Conservation (phyloP, 2,888 invertebrate genomes). For the Dolichomitus sp. region DNA sequence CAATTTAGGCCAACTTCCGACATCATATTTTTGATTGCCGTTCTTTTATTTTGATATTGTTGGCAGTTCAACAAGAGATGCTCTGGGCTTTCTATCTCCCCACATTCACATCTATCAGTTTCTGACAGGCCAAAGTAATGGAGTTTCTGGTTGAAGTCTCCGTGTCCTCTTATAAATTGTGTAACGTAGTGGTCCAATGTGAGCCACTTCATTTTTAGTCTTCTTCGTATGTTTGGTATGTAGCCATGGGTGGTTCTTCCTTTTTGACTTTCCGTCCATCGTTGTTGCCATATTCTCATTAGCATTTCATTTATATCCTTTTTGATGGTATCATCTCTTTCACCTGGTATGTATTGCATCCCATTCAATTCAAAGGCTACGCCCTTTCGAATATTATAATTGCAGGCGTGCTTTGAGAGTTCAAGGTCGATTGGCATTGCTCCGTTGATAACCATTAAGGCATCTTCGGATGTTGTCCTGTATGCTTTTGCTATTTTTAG, state of each 20-base stretch:
- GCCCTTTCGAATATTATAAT: background rate
- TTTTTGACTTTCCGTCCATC: background rate
- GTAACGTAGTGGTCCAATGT: background rate
- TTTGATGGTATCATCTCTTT: background rate
- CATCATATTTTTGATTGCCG: background rate
- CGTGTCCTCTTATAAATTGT: constrained; percentile 6
- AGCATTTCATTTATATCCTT: background rate
- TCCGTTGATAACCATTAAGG: background rate
- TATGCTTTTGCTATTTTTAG: constrained; percentile 29
- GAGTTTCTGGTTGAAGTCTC: background rate
- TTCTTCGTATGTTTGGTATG: background rate
- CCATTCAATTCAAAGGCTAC: background rate
- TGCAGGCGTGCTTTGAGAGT: too few relatives aligned
- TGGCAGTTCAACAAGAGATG: background rate
- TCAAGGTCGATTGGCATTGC: constrained; percentile 3
- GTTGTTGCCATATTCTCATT: background rate
- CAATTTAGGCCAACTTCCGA: background rate
- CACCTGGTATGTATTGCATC: background rate
- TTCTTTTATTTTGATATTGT: background rate
- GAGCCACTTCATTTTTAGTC: background rate
- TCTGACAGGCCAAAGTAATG: background rate
- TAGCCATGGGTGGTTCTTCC: background rate
- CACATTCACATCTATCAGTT: background rate
- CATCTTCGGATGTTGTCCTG: background rate
- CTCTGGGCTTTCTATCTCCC: background rate